Evolutionary conservation across 2,797 vertebrate species (phyloP).

Genomic region (Artibeus lituratus): DNA sequence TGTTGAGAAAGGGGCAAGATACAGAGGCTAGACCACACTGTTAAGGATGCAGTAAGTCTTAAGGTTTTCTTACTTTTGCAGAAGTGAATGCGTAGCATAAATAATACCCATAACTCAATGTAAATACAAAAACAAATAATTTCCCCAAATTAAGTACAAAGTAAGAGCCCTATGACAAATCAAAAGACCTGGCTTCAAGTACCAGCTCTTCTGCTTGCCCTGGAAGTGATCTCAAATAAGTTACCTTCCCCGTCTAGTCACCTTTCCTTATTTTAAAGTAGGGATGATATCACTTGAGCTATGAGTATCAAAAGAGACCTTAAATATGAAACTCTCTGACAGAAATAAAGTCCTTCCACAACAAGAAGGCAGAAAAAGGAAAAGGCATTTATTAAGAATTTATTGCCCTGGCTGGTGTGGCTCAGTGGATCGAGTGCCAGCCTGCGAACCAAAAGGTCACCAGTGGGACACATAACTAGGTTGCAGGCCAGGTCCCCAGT

Average conservation of each 20-base stretch:
- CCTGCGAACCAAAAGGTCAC: too few species aligned
- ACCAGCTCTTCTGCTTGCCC: not conserved
- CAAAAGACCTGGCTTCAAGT: not conserved
- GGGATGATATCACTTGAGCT: not conserved
- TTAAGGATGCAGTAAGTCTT: not conserved
- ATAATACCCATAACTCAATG: not conserved
- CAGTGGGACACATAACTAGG: too few species aligned
- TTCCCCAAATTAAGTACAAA: not conserved
- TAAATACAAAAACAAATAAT: not conserved
- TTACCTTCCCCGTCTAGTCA: not conserved
- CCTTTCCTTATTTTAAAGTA: not conserved
- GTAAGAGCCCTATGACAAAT: not conserved
- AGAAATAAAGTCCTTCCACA: not conserved
- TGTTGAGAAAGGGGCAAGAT: not conserved
- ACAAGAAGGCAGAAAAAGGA: not conserved
- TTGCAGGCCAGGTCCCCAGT: too few species aligned
- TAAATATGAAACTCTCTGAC: not conserved
- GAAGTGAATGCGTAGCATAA: constrained; percentile 6
- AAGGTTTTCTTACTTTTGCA: not conserved
- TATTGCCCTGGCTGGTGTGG: too few species aligned
- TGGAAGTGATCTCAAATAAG: not conserved
- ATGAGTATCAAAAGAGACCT: not conserved
- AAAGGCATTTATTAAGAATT: not conserved
- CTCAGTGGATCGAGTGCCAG: too few species aligned
- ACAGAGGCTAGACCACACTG: not conserved